Percentiles rank a stretch among this genome's conserved stretches.
Conservation (phyloP, 2,797 vertebrate species). For the Cirrhinus mrigala region DNA sequence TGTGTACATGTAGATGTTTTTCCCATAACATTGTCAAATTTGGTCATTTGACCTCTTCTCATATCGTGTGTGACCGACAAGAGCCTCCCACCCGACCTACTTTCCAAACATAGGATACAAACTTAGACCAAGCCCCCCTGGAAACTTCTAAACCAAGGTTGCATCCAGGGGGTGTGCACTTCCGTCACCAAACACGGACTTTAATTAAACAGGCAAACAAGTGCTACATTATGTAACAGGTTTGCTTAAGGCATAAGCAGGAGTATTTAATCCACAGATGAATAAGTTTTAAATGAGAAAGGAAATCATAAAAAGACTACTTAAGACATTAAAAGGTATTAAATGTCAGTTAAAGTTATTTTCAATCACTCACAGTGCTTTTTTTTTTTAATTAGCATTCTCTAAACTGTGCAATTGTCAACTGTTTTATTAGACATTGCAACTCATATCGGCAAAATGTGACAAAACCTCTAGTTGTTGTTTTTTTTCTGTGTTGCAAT, state of each 20-base stretch:
- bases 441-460: neutral
- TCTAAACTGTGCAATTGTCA: neutral
- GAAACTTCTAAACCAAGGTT: constrained; percentile 47
- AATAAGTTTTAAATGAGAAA: neutral
- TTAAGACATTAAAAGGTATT: neutral
- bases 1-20: constrained; percentile 27
- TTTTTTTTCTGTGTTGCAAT: neutral
- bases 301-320: neutral
- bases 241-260: neutral
- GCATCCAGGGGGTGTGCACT: constrained; percentile 59
- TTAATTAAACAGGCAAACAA: constrained; percentile 13
- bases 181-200: constrained; percentile 50
- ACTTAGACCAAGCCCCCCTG: constrained; percentile 54
- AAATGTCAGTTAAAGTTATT: neutral
- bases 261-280: neutral
- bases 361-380: neutral
- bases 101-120: constrained; percentile 74
- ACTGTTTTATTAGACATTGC: neutral
- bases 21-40: constrained; percentile 51
- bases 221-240: constrained; percentile 28
- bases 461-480: neutral
- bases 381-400: neutral
- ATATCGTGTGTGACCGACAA: constrained; percentile 54
- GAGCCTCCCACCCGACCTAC: constrained; percentile 66
- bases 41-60: constrained; percentile 52